Evolutionary conservation across 2,113 vertebrate species (phyloP), one percentile per base, ranked within the genome.

Genomic region (Paratilapia polleni): DNA sequence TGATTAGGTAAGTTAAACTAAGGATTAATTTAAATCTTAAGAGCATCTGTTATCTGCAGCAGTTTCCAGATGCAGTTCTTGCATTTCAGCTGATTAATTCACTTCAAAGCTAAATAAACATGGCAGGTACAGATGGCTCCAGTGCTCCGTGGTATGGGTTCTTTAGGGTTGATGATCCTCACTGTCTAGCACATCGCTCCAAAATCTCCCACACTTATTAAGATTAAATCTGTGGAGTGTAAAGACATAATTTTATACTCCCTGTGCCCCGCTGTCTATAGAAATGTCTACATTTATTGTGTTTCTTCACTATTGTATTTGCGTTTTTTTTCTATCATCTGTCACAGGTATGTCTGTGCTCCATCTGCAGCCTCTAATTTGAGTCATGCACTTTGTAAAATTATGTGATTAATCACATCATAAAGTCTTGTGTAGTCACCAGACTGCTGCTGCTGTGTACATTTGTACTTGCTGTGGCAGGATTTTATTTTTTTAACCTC

Each of bases 1-100:
- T 52, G 24, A 52, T 70, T 20, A 70, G 24, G 43, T 52, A 52
- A 70, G 43, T 52, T 52, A 31, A 28, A 28, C 66, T 70, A 70
- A 70, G 28, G 43, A 70, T 70, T 6, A 52, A 49, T 22, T 20
- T 49, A 8, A 70, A 5, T 70, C 17, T 52, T 70, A 28, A 52
- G 66, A 13, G 43, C 66, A 52, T 52, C 43, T 70, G 66, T 70
- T 31, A 52, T 17, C 3, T 26, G 20, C 66, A 70, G 24, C 47
- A 49, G 41, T 52, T 52, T 70, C 66, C 66, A 52, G 66, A 70
- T 70, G 66, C 22, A 70, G 15, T 70, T 70, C 66, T 70, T 15
- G 49, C 43, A 2, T 31, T 43, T 52, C 66, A 0, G 24, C 24
- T 70, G 41, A 70, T 52, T 52, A 70, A 70, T 70, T 70, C 1